phyloP scores from a whole-genome alignment of 2,113 vertebrate species.

The Hemiscyllium ocellatum region DNA sequence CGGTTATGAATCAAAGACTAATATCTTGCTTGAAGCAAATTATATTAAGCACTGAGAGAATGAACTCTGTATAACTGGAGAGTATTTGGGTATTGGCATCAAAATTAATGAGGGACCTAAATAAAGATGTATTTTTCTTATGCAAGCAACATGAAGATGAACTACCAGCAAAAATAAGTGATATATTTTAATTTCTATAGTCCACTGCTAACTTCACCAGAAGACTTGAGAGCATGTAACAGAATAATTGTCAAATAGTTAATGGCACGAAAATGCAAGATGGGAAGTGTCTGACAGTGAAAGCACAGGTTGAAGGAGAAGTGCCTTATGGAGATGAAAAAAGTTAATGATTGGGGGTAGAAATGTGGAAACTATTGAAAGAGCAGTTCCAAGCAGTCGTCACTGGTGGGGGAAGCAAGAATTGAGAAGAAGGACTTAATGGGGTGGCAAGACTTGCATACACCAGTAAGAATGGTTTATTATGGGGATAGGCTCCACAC shows the following conservation, averaged over 20 bases:
- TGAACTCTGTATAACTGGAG: not conserved
- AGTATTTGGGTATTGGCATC: not conserved
- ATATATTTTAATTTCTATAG: not conserved
- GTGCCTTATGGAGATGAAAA: not conserved
- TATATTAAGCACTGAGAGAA: not conserved
- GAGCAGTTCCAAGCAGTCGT: not conserved
- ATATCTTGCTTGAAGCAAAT: not conserved
- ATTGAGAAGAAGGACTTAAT: not conserved
- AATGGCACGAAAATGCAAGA: not conserved
- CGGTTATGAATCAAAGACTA: conserved; percentile 12
- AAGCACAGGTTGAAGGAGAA: not conserved
- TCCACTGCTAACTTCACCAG: not conserved
- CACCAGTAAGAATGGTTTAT: too few relatives aligned
- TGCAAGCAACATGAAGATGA: not conserved
- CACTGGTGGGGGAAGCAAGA: not conserved
- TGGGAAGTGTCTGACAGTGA: not conserved
- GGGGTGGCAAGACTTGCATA: not conserved
- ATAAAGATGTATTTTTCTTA: not conserved
- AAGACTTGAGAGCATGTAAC: not conserved
- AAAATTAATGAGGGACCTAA: not conserved
- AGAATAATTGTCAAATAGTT: not conserved
- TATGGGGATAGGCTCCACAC: too few relatives aligned
- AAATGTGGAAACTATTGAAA: not conserved
- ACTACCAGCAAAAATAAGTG: not conserved
- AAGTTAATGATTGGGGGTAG: not conserved